Percentiles rank a stretch among this genome's conserved stretches.
phyloP scores from a whole-genome alignment of 2,888 invertebrate species.

The Laothoe populi region DNA sequence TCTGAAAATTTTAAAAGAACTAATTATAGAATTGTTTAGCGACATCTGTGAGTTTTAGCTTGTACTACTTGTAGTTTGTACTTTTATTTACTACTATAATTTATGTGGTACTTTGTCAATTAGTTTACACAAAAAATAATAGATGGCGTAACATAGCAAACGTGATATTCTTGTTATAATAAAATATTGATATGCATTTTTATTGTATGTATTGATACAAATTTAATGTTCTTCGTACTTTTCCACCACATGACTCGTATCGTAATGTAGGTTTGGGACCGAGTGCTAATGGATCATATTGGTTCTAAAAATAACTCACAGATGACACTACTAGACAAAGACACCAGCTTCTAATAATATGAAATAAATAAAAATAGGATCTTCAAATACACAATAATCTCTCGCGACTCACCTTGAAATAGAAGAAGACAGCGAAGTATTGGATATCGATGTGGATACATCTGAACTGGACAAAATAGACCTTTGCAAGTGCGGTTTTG shows the following conservation, averaged over 20 bases:
- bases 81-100: background rate
- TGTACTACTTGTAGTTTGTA: background rate
- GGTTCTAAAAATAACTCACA: too few species aligned
- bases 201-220: too few species aligned
- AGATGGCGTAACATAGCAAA: too few species aligned
- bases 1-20: background rate
- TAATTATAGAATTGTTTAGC: background rate
- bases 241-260: too few species aligned
- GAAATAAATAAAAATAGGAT: background rate
- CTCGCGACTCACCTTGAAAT: conserved; percentile 41
- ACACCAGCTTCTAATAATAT: too few species aligned
- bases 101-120: background rate
- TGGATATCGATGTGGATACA: conserved; percentile 34
- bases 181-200: background rate
- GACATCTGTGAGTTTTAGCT: background rate
- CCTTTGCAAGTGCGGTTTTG: conserved; percentile 18
- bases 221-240: too few species aligned
- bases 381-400: background rate
- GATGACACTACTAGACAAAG: too few species aligned
- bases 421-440: conserved; percentile 42
- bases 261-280: too few species aligned
- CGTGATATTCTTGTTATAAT: too few species aligned
- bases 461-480: conserved; percentile 34
- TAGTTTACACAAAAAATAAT: background rate
- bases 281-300: too few species aligned